Percentiles rank a stretch among this genome's conserved stretches.
These are phyloP conservation scores for Apistogramma diplotaenia DNA, from an alignment of 2,113 vertebrate species.

Conservation along the genomic window DNA sequence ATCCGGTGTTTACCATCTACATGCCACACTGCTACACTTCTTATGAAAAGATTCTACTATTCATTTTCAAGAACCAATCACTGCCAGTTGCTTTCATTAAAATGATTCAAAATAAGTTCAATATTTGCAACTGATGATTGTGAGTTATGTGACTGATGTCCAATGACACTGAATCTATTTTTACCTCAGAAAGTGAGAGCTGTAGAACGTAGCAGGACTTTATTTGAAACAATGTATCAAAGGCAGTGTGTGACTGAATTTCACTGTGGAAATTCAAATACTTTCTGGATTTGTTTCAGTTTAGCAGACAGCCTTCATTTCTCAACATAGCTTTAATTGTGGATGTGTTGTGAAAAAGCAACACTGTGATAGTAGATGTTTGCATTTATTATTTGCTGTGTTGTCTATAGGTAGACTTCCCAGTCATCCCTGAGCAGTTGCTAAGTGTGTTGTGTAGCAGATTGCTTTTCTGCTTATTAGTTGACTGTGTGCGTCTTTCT, in stretches of 20 bases:
- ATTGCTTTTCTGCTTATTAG: too few species aligned
- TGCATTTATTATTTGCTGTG: neutral
- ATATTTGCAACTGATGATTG: neutral
- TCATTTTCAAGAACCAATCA: neutral
- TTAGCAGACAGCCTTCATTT: neutral
- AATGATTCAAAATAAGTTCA: neutral
- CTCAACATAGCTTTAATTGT: neutral
- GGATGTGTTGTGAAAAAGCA: neutral
- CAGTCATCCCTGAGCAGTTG: neutral
- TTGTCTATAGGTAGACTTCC: neutral
- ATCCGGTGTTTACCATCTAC: neutral
- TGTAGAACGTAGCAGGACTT: neutral
- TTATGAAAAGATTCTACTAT: neutral
- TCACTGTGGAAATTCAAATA: neutral
- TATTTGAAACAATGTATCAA: neutral
- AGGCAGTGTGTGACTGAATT: neutral
- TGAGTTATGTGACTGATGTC: neutral
- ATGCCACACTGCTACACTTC: rapidly evolving
- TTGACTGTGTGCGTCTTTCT: too few species aligned
- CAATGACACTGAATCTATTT: neutral
- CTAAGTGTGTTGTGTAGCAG: too few species aligned
- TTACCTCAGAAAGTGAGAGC: neutral
- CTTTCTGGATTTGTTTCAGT: neutral
- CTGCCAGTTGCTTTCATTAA: neutral
- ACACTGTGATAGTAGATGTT: neutral